phyloP scores from a whole-genome alignment of 2,113 vertebrate genomes.

The Brevimyrus niger region DNA sequence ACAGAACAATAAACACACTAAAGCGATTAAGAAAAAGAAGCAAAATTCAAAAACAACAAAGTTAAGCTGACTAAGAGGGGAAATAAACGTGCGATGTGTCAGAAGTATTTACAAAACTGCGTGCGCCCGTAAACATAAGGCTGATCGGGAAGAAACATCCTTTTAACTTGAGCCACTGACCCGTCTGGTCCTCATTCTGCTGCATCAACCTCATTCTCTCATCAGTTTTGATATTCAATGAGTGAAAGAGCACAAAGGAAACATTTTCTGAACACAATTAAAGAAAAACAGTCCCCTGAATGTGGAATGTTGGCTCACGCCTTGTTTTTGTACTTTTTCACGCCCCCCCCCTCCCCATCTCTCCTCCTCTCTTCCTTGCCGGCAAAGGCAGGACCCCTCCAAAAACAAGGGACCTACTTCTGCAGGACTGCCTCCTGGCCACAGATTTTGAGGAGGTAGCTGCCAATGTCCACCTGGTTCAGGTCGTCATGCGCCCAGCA shows the following conservation, averaged over 20 bases:
- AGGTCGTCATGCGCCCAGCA: slow-evolving; percentile 98
- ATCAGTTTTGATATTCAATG: slow-evolving; percentile 6
- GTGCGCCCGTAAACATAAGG: background rate
- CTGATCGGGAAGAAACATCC: background rate
- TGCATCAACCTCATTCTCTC: slow-evolving; percentile 6
- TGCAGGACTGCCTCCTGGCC: slow-evolving; percentile 91
- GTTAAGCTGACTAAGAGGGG: background rate
- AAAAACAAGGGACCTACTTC: slow-evolving; percentile 72
- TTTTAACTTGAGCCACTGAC: background rate
- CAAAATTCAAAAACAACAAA: slow-evolving; percentile 6
- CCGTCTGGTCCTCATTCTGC: slow-evolving; percentile 23
- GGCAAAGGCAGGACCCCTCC: background rate
- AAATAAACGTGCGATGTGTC: background rate
- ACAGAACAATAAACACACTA: background rate
- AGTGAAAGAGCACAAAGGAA: slow-evolving; percentile 24
- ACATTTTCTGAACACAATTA: slow-evolving; percentile 29
- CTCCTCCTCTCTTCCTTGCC: background rate
- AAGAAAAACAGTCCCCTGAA: slow-evolving; percentile 22
- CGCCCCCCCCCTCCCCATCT: slow-evolving; percentile 4
- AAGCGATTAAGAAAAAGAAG: background rate
- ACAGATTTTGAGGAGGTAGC: slow-evolving; percentile 92
- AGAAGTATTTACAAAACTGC: background rate
- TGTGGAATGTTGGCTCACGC: slow-evolving; percentile 31
- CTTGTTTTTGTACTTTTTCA: slow-evolving; percentile 13
- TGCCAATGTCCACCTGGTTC: slow-evolving; percentile 86